Conservation (phyloP, 2,113 vertebrate genomes). For the Rousettus leschenaultii region DNA sequence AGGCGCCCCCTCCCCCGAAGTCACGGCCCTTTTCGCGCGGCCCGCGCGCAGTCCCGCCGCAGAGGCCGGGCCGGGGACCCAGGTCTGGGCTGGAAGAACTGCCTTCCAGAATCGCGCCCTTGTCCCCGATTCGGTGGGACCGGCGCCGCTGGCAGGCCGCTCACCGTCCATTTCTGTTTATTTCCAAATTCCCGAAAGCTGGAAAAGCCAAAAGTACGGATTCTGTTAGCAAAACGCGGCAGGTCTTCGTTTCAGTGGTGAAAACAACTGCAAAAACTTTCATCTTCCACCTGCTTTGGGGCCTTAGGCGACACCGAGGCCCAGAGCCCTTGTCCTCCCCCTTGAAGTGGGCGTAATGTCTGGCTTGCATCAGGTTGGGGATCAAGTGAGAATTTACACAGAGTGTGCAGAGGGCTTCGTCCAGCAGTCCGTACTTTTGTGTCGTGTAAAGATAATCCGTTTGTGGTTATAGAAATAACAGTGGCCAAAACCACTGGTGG, state of each 20-base stretch:
- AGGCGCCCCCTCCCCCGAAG: neutral
- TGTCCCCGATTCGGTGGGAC: neutral
- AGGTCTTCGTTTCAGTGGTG: neutral
- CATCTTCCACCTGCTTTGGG: neutral
- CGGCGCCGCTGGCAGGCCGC: neutral
- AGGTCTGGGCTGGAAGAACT: neutral
- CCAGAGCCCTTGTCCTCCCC: neutral
- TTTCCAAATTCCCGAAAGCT: neutral
- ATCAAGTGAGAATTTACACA: neutral
- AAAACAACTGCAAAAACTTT: neutral
- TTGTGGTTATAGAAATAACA: neutral
- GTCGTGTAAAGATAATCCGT: neutral
- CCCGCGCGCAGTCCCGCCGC: rapidly evolving
- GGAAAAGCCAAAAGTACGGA: neutral
- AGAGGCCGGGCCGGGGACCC: neutral
- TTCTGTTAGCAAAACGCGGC: neutral
- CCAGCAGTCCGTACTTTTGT: neutral
- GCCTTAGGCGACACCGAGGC: neutral
- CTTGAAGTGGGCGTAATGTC: neutral
- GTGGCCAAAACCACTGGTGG: neutral
- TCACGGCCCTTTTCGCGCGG: no score
- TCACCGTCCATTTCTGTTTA: neutral
- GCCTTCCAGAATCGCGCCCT: neutral
- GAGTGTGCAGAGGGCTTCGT: neutral
- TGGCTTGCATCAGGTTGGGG: neutral